Evolutionary conservation across 2,888 invertebrate species (phyloP).

Genomic region (Stenchaetothrips biformis): DNA sequence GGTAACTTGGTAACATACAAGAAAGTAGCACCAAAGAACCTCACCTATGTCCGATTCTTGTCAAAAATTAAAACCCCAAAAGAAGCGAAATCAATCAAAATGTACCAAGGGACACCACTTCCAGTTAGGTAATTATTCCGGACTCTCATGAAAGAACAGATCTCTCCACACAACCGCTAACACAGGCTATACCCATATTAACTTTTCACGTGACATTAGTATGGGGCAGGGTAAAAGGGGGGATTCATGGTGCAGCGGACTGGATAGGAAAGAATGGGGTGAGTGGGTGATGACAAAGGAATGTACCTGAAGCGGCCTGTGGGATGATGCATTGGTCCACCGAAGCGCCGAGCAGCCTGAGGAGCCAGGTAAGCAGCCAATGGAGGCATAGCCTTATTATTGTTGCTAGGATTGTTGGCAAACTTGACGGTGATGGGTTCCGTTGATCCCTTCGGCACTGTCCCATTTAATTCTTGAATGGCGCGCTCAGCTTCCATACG

Average conservation of each 20-base stretch:
- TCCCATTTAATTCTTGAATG: constrained; percentile 84
- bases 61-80: too few species aligned
- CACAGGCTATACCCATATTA: too few species aligned
- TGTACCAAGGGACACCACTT: too few species aligned
- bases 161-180: too few species aligned
- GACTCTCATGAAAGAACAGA: too few species aligned
- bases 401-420: constrained; percentile 86
- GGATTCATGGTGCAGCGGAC: background rate
- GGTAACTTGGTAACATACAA: too few species aligned
- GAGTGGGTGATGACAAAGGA: constrained; percentile 55
- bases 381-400: constrained; percentile 73
- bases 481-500: constrained; percentile 84
- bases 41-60: too few species aligned
- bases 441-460: constrained; percentile 77
- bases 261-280: background rate
- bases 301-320: constrained; percentile 75
- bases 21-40: too few species aligned
- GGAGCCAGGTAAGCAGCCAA: constrained; percentile 74
- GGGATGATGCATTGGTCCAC: constrained; percentile 84
- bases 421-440: constrained; percentile 93
- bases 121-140: too few species aligned
- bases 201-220: too few species aligned
- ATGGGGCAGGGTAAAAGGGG: background rate
- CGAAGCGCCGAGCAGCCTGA: constrained; percentile 73
- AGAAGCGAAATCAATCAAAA: too few species aligned